These are phyloP conservation scores for Bryconaethiops microstoma DNA, from an alignment of 2,797 vertebrate species.

Conservation along the genomic window DNA sequence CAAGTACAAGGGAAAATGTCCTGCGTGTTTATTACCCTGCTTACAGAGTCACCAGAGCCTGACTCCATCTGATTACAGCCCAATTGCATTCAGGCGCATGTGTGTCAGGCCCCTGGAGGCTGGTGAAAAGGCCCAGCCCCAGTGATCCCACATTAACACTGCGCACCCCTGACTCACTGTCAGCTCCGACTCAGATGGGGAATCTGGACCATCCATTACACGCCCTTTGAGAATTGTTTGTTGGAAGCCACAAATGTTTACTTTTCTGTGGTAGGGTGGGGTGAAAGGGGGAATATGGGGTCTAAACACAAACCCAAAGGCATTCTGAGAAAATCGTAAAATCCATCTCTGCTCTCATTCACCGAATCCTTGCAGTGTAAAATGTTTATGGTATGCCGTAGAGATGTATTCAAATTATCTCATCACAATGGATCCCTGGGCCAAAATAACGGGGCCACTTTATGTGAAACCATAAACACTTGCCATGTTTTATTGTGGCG, in stretches of 20 bases:
- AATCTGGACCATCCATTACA: slow-evolving; percentile 61
- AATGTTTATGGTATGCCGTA: slow-evolving; percentile 79
- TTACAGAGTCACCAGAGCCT: slow-evolving; percentile 63
- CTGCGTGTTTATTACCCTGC: slow-evolving; percentile 53
- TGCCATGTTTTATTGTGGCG: slow-evolving; percentile 71
- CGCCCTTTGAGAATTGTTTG: slow-evolving; percentile 25
- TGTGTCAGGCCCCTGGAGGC: slow-evolving; percentile 72
- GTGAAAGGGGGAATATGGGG: neutral
- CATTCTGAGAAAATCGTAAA: slow-evolving; percentile 4
- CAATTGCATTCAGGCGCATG: slow-evolving; percentile 77
- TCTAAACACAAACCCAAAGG: slow-evolving; percentile 26
- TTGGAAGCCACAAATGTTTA: slow-evolving; percentile 34
- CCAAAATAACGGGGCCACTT: slow-evolving; percentile 77
- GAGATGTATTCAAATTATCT: slow-evolving; percentile 83
- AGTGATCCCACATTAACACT: slow-evolving; percentile 79
- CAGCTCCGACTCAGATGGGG: slow-evolving; percentile 65
- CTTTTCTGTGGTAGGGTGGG: neutral
- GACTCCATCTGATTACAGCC: slow-evolving; percentile 74
- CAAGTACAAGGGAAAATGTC: slow-evolving; percentile 26
- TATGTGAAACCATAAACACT: slow-evolving; percentile 79
- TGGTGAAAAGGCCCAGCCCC: slow-evolving; percentile 64
- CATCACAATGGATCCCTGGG: slow-evolving; percentile 81
- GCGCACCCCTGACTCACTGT: slow-evolving; percentile 73
- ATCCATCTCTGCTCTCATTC: slow-evolving; percentile 60
- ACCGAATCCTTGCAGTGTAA: slow-evolving; percentile 76